phyloP scores from a whole-genome alignment of 2,113 vertebrate species.

The Lophotis ruficrista region DNA sequence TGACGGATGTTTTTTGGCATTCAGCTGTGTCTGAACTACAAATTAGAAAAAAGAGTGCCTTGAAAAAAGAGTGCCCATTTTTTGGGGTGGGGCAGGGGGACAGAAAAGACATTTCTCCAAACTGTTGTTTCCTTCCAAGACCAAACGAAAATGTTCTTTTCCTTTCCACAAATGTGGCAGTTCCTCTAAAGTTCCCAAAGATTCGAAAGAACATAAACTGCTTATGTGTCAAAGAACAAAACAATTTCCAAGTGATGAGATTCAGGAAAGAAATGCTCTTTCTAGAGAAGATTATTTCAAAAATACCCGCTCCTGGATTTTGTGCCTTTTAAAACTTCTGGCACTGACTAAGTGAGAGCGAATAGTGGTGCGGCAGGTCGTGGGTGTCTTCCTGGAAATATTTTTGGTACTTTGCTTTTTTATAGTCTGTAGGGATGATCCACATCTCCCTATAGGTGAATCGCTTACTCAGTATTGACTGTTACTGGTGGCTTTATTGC shows the following conservation, averaged over 20 bases:
- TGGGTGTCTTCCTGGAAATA: background rate
- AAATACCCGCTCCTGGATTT: background rate
- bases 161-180: background rate
- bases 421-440: background rate
- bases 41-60: background rate
- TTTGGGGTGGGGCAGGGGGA: rapidly evolving
- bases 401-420: background rate
- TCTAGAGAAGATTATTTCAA: background rate
- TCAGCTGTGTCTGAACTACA: background rate
- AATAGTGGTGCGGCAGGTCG: rapidly evolving
- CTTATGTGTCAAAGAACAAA: background rate
- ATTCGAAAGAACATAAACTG: background rate
- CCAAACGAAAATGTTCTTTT: background rate
- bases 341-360: background rate
- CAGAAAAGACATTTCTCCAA: background rate
- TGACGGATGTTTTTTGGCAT: background rate
- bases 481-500: background rate
- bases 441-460: background rate
- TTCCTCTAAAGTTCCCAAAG: background rate
- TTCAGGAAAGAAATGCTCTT: background rate
- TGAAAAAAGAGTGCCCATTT: background rate
- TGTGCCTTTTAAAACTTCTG: background rate
- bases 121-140: background rate
- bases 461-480: background rate
- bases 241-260: background rate